A percentile compares a stretch with the other conserved stretches of the same genome.
phyloP scores from a whole-genome alignment of 1,140 invertebrate species.

The Pogonognathellus flavescens region DNA sequence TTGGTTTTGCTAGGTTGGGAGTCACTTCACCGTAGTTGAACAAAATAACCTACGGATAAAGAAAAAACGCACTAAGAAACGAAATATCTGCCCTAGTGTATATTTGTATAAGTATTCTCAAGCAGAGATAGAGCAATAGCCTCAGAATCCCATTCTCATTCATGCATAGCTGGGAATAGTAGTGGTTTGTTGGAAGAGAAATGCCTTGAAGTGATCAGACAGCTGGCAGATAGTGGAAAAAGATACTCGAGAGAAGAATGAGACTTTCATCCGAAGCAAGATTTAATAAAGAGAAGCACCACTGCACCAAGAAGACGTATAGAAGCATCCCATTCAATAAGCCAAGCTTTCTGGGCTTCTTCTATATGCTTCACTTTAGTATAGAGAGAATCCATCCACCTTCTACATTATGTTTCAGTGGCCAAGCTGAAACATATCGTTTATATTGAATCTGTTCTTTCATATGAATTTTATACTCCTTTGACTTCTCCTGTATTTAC shows the following conservation, averaged over 20 bases:
- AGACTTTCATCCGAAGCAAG: neutral
- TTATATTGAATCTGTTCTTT: too few species aligned
- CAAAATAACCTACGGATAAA: too few species aligned
- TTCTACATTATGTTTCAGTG: too few species aligned
- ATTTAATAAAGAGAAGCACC: constrained; percentile 10
- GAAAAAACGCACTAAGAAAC: too few species aligned
- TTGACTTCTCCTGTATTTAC: too few species aligned
- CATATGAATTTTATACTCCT: too few species aligned
- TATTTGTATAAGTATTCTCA: too few species aligned
- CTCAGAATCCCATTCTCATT: neutral
- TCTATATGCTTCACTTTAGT: too few species aligned
- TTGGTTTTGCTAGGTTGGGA: neutral
- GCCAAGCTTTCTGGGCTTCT: neutral
- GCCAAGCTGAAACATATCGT: too few species aligned
- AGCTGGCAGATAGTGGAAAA: constrained; percentile 9
- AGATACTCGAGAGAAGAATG: constrained; percentile 9
- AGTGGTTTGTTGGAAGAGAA: neutral
- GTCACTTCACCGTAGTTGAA: too few species aligned
- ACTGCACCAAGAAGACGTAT: neutral
- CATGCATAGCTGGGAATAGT: neutral
- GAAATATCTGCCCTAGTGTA: too few species aligned
- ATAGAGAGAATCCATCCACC: too few species aligned
- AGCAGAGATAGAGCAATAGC: neutral
- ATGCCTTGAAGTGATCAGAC: constrained; percentile 8
- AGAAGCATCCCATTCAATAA: constrained; percentile 4